phyloP scores from a whole-genome alignment of 2,888 invertebrate genomes.

The Aspidapion aeneum region DNA sequence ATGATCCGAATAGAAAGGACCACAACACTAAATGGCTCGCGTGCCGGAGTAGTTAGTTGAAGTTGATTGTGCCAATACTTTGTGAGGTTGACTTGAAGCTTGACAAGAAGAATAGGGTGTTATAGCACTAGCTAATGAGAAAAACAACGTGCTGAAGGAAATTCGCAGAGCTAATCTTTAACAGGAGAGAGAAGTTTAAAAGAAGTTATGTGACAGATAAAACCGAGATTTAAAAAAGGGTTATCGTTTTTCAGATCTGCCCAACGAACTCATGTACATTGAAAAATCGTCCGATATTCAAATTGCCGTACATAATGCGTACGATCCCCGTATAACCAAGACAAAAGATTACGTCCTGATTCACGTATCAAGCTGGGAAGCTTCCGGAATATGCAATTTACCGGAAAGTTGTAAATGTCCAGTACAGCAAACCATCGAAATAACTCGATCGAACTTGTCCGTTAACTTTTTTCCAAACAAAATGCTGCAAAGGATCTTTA shows the following conservation, averaged over 20 bases:
- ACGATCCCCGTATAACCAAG: constrained; percentile 31
- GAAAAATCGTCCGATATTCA: constrained; percentile 40
- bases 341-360: constrained; percentile 35
- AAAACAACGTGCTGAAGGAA: too few relatives aligned
- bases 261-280: constrained; percentile 41
- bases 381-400: constrained; percentile 37
- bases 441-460: constrained; percentile 36
- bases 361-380: constrained; percentile 35
- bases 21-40: too few relatives aligned
- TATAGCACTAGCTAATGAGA: too few relatives aligned
- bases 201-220: too few relatives aligned
- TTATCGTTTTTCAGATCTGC: constrained; percentile 38
- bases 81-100: too few relatives aligned
- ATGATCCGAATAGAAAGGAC: too few relatives aligned
- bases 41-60: too few relatives aligned
- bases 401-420: constrained; percentile 39
- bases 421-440: constrained; percentile 38
- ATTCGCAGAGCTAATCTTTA: too few relatives aligned
- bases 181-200: too few relatives aligned
- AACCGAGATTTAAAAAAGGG: too few relatives aligned
- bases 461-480: constrained; percentile 34
- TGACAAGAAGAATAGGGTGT: too few relatives aligned
- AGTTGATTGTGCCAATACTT: too few relatives aligned
- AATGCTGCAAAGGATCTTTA: constrained; percentile 39
- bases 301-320: constrained; percentile 34